Conservation (phyloP, 2,888 invertebrate genomes). For the Andrena camellia region DNA sequence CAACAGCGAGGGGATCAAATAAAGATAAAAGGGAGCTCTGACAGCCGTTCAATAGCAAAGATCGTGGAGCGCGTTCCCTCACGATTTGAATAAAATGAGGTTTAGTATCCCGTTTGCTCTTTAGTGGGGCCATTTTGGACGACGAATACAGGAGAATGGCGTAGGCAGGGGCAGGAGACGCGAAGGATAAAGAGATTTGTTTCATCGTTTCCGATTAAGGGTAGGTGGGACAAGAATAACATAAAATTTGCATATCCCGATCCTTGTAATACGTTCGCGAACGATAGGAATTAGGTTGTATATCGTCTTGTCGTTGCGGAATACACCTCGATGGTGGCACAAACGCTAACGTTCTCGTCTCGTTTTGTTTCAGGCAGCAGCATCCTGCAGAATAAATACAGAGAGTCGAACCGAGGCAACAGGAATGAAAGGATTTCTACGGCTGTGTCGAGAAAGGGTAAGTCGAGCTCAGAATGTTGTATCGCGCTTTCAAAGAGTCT, state of each 20-base stretch:
- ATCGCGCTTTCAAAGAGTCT: slow-evolving; percentile 44
- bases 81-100: slow-evolving; percentile 37
- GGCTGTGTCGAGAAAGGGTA: slow-evolving; percentile 51
- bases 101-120: slow-evolving; percentile 40
- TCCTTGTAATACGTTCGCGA: slow-evolving; percentile 38
- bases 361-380: slow-evolving; percentile 51
- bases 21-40: slow-evolving; percentile 31
- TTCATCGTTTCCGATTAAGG: slow-evolving; percentile 29
- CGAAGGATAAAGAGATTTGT: slow-evolving; percentile 61
- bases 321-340: slow-evolving; percentile 12
- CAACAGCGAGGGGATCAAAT: slow-evolving; percentile 10
- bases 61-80: slow-evolving; percentile 11
- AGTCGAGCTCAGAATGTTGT: slow-evolving; percentile 56
- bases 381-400: slow-evolving; percentile 53
- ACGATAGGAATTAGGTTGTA: slow-evolving; percentile 54
- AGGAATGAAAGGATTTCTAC: slow-evolving; percentile 65
- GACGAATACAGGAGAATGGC: slow-evolving; percentile 34
- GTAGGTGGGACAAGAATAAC: slow-evolving; percentile 16
- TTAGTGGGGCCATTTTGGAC: slow-evolving; percentile 43
- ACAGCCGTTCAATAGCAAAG: slow-evolving; percentile 38
- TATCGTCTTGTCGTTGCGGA: slow-evolving; percentile 5
- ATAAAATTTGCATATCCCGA: slow-evolving; percentile 60
- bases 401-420: slow-evolving; percentile 48
- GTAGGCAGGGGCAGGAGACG: slow-evolving; percentile 2
- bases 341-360: slow-evolving; percentile 33